phyloP scores from a whole-genome alignment of 2,797 vertebrate genomes.

The Onychomys arenicola region DNA sequence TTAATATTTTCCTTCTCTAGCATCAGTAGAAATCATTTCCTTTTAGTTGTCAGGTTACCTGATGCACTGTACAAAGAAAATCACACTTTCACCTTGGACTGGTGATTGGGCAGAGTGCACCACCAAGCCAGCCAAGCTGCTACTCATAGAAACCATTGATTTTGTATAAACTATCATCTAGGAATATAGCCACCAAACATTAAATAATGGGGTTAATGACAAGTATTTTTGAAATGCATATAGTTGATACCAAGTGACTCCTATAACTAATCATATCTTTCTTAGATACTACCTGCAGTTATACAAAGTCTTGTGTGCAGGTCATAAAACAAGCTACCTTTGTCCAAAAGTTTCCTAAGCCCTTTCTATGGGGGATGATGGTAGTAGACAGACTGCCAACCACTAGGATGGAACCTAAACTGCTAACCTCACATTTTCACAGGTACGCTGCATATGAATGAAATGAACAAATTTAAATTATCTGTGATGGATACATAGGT shows the following conservation, averaged over 20 bases:
- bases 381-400: not conserved
- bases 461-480: not conserved
- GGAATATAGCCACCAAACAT: not conserved
- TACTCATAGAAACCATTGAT: slow-evolving; percentile 2
- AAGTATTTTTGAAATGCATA: not conserved
- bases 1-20: not conserved
- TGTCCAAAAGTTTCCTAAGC: not conserved
- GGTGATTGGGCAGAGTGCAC: not conserved
- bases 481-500: not conserved
- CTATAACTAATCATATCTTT: not conserved
- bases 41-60: not conserved
- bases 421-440: not conserved
- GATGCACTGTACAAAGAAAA: not conserved
- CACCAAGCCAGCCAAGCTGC: not conserved
- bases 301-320: not conserved
- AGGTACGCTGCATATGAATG: not conserved
- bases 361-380: not conserved
- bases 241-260: not conserved
- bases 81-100: not conserved
- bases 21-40: not conserved
- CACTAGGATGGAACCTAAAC: not conserved
- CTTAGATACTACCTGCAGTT: not conserved
- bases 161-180: not conserved
- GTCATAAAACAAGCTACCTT: not conserved
- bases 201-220: not conserved